Conservation (phyloP, 2,113 vertebrate genomes). For the Ceuthmochares aereus region DNA sequence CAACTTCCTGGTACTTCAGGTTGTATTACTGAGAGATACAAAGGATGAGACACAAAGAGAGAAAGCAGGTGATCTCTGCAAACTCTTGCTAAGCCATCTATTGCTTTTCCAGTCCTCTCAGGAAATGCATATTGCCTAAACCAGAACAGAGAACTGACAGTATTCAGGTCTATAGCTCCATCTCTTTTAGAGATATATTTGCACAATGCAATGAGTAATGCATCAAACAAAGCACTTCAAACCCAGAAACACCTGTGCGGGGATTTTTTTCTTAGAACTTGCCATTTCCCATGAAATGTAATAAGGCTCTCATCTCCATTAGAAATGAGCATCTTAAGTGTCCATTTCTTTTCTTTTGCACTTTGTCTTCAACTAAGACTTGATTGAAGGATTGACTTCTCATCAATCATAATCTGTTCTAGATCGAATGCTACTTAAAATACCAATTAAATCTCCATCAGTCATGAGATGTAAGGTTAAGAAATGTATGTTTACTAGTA, state of each 20-base stretch:
- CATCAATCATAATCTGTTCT: not conserved
- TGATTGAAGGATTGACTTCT: not conserved
- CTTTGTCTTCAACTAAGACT: not conserved
- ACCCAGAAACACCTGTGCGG: rapidly evolving
- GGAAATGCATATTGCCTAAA: not conserved
- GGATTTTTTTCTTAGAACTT: not conserved
- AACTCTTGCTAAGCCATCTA: not conserved
- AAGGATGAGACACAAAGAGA: not conserved
- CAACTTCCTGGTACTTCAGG: not conserved
- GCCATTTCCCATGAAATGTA: not conserved
- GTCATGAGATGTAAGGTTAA: not conserved
- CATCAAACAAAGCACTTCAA: not conserved
- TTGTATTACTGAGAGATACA: not conserved
- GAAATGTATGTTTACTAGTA: not conserved
- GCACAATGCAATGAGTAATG: not conserved
- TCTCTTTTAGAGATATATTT: not conserved
- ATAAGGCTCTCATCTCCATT: not conserved
- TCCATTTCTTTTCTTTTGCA: not conserved
- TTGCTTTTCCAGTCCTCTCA: not conserved
- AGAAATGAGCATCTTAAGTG: not conserved
- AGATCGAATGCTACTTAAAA: not conserved
- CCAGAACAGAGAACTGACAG: not conserved
- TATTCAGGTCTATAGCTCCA: not conserved
- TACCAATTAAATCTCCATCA: not conserved
- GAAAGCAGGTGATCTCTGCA: not conserved